A percentile compares a stretch with the other conserved stretches of the same genome.
Evolutionary conservation across 2,888 invertebrate genomes (phyloP).

Genomic region (Cheilosia grossa): DNA sequence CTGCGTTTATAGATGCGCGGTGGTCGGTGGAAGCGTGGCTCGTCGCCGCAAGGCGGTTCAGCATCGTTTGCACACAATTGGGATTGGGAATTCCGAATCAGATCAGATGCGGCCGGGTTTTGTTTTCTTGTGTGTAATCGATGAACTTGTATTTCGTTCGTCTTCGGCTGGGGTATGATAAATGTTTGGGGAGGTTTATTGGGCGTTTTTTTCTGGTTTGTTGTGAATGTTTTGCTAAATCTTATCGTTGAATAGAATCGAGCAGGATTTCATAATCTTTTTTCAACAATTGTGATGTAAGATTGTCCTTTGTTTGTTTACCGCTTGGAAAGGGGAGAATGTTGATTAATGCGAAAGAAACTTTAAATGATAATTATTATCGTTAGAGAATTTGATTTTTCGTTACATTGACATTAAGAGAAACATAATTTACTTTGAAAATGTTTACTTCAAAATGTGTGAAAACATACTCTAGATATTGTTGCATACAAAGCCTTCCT

Average conservation of each 20-base stretch:
- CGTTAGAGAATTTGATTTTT: too few relatives aligned
- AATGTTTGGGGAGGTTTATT: slow-evolving; percentile 21
- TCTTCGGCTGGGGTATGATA: slow-evolving; percentile 7
- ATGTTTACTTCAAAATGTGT: too few relatives aligned
- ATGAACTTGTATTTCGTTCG: not conserved
- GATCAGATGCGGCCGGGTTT: slow-evolving; percentile 27
- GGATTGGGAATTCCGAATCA: slow-evolving; percentile 35
- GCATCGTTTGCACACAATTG: slow-evolving; percentile 71
- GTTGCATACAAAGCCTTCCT: too few relatives aligned
- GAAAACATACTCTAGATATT: too few relatives aligned
- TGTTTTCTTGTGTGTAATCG: not conserved
- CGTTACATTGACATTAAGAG: too few relatives aligned
- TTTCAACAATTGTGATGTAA: not conserved
- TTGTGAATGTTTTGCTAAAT: not conserved
- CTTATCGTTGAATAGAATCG: not conserved
- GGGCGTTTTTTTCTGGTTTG: slow-evolving; percentile 20
- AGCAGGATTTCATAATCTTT: slow-evolving; percentile 19
- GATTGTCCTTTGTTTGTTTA: slow-evolving; percentile 5
- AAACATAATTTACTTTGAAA: too few relatives aligned
- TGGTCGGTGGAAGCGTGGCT: slow-evolving; percentile 8
- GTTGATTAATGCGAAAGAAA: too few relatives aligned
- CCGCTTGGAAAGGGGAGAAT: not conserved
- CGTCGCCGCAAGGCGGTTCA: slow-evolving; percentile 28
- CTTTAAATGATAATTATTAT: too few relatives aligned
- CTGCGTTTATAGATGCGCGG: not conserved